These are phyloP conservation scores for Watersipora subatra DNA, from an alignment of 1,140 invertebrate genomes.

Conservation along the genomic window DNA sequence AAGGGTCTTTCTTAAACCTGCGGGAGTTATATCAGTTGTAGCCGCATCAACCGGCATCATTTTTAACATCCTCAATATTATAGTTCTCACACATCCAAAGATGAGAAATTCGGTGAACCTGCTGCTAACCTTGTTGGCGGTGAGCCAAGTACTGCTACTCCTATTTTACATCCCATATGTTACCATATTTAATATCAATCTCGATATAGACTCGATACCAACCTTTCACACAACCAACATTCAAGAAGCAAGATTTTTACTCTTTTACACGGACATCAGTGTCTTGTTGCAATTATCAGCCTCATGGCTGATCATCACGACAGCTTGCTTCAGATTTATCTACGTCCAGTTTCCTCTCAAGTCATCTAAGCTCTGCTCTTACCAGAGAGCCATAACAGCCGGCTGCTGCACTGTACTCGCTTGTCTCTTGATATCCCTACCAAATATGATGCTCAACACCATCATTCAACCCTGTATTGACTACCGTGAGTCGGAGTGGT, in stretches of 20 bases:
- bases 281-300: slow-evolving; percentile 78
- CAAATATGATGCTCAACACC: slow-evolving; percentile 50
- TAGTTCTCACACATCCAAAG: neutral
- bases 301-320: slow-evolving; percentile 76
- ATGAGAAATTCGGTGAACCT: neutral
- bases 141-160: neutral
- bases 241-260: slow-evolving; percentile 11
- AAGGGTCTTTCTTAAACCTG: neutral
- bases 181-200: neutral
- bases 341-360: slow-evolving; percentile 63
- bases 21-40: neutral
- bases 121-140: neutral
- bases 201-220: neutral
- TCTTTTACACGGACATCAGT: slow-evolving; percentile 50
- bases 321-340: slow-evolving; percentile 84
- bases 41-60: neutral
- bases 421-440: slow-evolving; percentile 61
- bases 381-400: slow-evolving; percentile 55
- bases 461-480: slow-evolving; percentile 7
- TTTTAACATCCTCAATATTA: neutral
- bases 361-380: slow-evolving; percentile 59
- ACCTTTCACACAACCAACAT: neutral
- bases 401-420: slow-evolving; percentile 57
- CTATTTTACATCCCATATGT: neutral
- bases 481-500: slow-evolving; percentile 4